phyloP scores from a whole-genome alignment of 2,113 vertebrate genomes.

The Oxyura jamaicensis region DNA sequence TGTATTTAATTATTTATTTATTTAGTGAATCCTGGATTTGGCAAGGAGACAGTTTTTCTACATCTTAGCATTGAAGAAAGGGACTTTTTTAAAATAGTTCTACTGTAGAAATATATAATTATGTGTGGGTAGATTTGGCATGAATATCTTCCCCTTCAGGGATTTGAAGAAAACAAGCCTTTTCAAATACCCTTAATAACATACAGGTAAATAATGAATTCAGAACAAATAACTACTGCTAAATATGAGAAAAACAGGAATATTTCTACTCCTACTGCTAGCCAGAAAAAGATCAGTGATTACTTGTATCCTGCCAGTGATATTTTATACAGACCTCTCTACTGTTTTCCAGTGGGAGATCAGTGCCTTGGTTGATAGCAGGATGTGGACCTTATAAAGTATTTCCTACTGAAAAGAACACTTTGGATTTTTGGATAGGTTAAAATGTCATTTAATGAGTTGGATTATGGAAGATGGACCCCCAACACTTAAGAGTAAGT shows the following conservation, averaged over 20 bases:
- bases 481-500: not conserved
- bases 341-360: conserved; percentile 49
- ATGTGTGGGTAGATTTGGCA: conserved; percentile 58
- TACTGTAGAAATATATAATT: conserved; percentile 51
- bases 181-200: conserved; percentile 59
- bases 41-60: not conserved
- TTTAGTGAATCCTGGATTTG: not conserved
- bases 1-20: not conserved
- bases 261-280: conserved; percentile 48
- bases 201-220: conserved; percentile 66
- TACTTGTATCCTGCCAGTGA: conserved; percentile 57
- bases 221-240: conserved; percentile 53
- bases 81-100: not conserved
- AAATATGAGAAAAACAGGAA: conserved; percentile 65
- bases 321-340: conserved; percentile 54
- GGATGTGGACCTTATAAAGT: conserved; percentile 52
- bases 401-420: conserved; percentile 51
- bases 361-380: conserved; percentile 35
- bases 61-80: not conserved
- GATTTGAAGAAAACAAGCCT: conserved; percentile 56
- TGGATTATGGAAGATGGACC: conserved; percentile 13
- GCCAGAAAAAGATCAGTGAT: conserved; percentile 49
- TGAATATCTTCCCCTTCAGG: conserved; percentile 37
- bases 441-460: conserved; percentile 27
- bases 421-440: not conserved